Evolutionary conservation across 2,797 vertebrate species (phyloP).

Genomic region (Siniperca undulata): DNA sequence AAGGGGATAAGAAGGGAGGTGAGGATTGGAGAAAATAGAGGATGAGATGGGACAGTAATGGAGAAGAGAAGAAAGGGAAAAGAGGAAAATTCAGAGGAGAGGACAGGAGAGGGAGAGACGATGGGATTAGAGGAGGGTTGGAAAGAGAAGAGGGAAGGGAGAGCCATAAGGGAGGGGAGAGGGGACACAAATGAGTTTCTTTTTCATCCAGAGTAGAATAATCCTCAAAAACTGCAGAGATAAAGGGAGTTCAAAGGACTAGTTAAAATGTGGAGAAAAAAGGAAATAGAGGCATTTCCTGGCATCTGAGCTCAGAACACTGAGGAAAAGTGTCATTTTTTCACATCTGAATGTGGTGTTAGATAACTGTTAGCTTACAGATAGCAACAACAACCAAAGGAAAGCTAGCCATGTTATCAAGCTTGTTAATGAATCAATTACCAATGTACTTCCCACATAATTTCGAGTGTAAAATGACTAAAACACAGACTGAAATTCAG

Average conservation of each 20-base stretch:
- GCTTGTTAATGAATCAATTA: background rate
- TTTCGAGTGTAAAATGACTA: background rate
- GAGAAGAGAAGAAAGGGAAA: constrained; percentile 55
- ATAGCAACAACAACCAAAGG: background rate
- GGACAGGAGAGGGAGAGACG: constrained; percentile 46
- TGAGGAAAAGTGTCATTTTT: constrained; percentile 15
- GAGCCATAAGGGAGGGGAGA: constrained; percentile 56
- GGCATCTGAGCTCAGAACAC: constrained; percentile 30
- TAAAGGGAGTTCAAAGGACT: constrained; percentile 75
- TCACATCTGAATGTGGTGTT: constrained; percentile 11
- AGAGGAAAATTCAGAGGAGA: constrained; percentile 35
- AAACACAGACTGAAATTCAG: background rate
- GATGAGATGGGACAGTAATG: constrained; percentile 60
- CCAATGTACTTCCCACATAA: background rate
- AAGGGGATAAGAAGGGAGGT: constrained; percentile 57
- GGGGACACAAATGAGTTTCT: constrained; percentile 61
- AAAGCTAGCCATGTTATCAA: background rate
- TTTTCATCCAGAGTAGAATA: constrained; percentile 74
- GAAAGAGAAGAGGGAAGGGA: constrained; percentile 51
- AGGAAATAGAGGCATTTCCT: constrained; percentile 22
- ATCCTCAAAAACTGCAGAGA: constrained; percentile 73
- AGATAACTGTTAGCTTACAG: constrained; percentile 9
- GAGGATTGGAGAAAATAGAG: constrained; percentile 56
- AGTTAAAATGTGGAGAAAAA: constrained; percentile 48
- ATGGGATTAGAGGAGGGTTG: constrained; percentile 69